These are phyloP conservation scores for Branchinecta lindahli DNA, from an alignment of 1,140 invertebrate genomes.

Conservation along the genomic window DNA sequence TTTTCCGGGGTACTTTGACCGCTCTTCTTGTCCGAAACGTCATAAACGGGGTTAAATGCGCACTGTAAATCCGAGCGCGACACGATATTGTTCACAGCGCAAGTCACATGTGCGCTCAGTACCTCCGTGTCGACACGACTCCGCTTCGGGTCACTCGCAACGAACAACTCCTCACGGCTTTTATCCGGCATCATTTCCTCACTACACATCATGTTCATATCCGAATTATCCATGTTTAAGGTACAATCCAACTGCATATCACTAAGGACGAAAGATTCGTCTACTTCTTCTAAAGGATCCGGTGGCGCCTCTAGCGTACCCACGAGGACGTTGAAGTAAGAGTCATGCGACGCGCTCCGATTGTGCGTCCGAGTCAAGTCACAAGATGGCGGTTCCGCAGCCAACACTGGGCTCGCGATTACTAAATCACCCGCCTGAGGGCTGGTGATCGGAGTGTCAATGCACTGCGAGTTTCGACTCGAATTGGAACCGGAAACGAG, in stretches of 20 bases:
- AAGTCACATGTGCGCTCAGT: background rate
- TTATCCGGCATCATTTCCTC: constrained; percentile 5
- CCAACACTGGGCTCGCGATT: background rate
- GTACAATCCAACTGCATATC: background rate
- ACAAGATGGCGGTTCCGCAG: constrained; percentile 17
- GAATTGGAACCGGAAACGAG: constrained; percentile 34
- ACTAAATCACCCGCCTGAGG: constrained; percentile 3
- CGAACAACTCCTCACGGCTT: background rate
- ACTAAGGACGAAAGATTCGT: background rate
- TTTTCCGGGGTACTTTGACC: constrained; percentile 16
- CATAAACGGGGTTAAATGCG: constrained; percentile 2
- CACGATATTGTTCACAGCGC: background rate
- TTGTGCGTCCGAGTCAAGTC: constrained; percentile 24
- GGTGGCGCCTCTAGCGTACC: constrained; percentile 18
- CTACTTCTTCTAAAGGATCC: constrained; percentile 11
- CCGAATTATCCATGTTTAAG: background rate
- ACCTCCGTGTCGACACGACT: background rate
- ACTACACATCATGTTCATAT: constrained; percentile 9
- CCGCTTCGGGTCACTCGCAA: background rate
- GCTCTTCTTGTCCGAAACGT: background rate
- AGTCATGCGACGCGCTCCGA: constrained; percentile 73
- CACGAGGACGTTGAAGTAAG: constrained; percentile 60
- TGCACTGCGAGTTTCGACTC: constrained; percentile 26
- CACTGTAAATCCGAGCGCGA: background rate
- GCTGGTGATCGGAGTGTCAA: constrained; percentile 1